Conservation (phyloP, 1,140 invertebrate species). For the Drosophila subpulchrella region DNA sequence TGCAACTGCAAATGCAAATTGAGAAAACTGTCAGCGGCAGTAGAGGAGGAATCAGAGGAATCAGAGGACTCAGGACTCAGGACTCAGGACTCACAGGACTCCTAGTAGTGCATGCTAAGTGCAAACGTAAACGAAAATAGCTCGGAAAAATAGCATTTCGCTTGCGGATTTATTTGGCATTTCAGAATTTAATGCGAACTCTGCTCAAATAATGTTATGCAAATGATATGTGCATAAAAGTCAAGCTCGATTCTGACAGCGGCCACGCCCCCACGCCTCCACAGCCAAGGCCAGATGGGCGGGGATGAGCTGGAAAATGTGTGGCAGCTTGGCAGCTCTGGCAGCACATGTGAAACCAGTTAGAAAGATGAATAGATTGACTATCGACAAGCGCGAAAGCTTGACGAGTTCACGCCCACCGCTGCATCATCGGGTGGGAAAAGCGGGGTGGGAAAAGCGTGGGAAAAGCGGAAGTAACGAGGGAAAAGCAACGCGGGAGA, state of each 20-base stretch:
- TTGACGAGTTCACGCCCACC: slow-evolving; percentile 72
- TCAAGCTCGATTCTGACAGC: slow-evolving; percentile 65
- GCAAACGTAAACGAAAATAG: slow-evolving; percentile 67
- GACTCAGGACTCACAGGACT: not conserved
- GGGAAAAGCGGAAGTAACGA: slow-evolving; percentile 5
- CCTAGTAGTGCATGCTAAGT: slow-evolving; percentile 53
- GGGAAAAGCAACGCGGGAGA: slow-evolving; percentile 11
- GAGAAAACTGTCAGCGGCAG: slow-evolving; percentile 72
- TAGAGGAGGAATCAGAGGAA: not conserved
- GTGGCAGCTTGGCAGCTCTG: slow-evolving; percentile 77
- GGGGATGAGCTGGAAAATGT: slow-evolving; percentile 49
- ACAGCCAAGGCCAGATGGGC: slow-evolving; percentile 10
- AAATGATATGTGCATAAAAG: slow-evolving; percentile 84
- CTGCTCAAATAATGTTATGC: slow-evolving; percentile 80
- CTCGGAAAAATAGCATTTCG: slow-evolving; percentile 71
- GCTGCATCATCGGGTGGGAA: slow-evolving; percentile 1
- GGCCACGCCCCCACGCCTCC: slow-evolving; percentile 16
- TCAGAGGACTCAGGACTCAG: not conserved
- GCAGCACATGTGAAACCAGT: slow-evolving; percentile 77
- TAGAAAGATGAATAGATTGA: slow-evolving; percentile 82
- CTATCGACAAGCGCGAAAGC: slow-evolving; percentile 77
- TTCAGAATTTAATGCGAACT: slow-evolving; percentile 71
- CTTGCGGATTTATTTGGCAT: slow-evolving; percentile 79
- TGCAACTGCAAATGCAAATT: slow-evolving; percentile 63
- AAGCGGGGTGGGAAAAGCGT: too few species aligned